Percentiles rank a stretch among this genome's conserved stretches.
These are phyloP conservation scores for Psophia crepitans DNA, from an alignment of 2,113 vertebrate genomes.

Conservation along the genomic window DNA sequence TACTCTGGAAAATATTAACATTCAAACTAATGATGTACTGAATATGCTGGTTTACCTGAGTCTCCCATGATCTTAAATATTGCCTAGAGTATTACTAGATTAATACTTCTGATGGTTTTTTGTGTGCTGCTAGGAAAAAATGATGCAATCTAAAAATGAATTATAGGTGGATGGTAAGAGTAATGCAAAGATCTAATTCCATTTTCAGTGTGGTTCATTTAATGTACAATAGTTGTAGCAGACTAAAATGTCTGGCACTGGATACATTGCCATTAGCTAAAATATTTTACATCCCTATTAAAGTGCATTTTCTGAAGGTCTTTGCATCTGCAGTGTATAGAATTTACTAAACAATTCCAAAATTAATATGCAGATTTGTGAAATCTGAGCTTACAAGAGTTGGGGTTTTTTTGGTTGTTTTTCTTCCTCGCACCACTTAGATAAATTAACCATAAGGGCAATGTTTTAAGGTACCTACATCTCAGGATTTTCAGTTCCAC, in stretches of 20 bases:
- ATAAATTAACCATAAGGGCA: not conserved
- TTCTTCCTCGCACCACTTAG: not conserved
- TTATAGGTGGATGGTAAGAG: constrained; percentile 7
- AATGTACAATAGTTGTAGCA: not conserved
- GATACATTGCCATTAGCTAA: not conserved
- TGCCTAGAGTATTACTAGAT: not conserved
- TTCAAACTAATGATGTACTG: not conserved
- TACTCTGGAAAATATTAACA: not conserved
- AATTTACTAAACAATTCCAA: constrained; percentile 8
- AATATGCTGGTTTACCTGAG: constrained; percentile 8
- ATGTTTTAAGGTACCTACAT: not conserved
- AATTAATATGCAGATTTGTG: not conserved
- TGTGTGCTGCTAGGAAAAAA: not conserved
- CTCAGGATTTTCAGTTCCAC: not conserved
- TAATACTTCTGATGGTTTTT: not conserved
- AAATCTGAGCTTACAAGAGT: not conserved
- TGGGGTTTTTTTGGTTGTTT: not conserved
- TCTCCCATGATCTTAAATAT: not conserved
- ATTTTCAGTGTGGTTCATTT: constrained; percentile 41
- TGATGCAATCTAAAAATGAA: constrained; percentile 25
- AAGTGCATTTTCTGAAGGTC: constrained; percentile 15
- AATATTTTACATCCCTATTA: constrained; percentile 5
- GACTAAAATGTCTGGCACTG: constrained; percentile 2
- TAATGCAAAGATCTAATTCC: constrained; percentile 46
- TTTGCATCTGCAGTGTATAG: not conserved